These are phyloP conservation scores for Daphoenositta chrysoptera DNA, from an alignment of 2,113 vertebrate species.

Conservation along the genomic window DNA sequence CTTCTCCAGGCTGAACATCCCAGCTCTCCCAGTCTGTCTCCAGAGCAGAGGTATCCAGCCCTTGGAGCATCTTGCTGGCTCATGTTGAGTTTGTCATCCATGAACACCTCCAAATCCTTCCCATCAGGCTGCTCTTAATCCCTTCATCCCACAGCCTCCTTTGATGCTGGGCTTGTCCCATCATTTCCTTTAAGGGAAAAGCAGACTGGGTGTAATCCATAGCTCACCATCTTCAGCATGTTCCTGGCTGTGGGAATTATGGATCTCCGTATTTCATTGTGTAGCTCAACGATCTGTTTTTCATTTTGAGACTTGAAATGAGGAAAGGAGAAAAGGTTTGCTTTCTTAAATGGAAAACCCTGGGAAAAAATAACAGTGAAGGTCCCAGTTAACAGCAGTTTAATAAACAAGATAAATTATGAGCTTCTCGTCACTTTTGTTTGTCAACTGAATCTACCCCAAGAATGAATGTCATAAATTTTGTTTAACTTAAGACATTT, in stretches of 20 bases:
- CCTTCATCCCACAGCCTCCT: not conserved
- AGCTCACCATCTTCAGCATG: conserved; percentile 72
- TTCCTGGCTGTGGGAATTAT: conserved; percentile 48
- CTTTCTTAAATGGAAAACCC: not conserved
- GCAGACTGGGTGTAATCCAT: not conserved
- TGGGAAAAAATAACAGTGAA: not conserved
- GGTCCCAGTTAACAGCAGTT: not conserved
- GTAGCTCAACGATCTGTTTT: not conserved
- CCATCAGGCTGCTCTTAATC: not conserved
- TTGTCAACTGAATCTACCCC: not conserved
- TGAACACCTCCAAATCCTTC: not conserved
- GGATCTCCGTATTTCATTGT: conserved; percentile 51
- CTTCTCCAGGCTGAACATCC: not conserved
- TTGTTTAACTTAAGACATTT: not conserved
- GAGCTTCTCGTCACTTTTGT: not conserved
- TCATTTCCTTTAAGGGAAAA: not conserved
- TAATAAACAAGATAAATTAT: not conserved
- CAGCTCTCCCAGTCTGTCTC: not conserved
- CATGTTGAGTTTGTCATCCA: not conserved
- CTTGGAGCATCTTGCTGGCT: not conserved
- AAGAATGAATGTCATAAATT: not conserved
- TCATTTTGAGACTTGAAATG: not conserved
- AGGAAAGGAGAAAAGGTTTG: accelerated
- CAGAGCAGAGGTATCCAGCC: not conserved
- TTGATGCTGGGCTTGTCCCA: not conserved